A percentile compares a stretch with the other conserved stretches of the same genome.
phyloP scores from a whole-genome alignment of 2,113 vertebrate genomes.

The Ageneiosus marmoratus region DNA sequence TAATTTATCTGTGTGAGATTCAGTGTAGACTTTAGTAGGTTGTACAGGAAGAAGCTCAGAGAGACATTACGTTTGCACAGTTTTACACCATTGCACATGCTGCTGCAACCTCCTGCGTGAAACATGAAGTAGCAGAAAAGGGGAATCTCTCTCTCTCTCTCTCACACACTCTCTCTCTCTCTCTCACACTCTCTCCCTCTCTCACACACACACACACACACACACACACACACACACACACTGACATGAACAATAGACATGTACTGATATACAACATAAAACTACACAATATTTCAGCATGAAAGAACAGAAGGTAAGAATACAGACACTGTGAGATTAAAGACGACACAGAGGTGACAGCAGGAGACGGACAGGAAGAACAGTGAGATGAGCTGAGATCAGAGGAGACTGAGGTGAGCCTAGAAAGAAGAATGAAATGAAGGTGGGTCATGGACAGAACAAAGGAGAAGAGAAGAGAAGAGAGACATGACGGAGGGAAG shows the following conservation, averaged over 20 bases:
- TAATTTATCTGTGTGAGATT: neutral
- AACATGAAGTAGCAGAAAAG: slow-evolving; percentile 24
- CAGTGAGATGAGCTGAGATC: too few relatives aligned
- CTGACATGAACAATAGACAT: too few relatives aligned
- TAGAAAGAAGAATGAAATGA: neutral
- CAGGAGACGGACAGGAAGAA: too few relatives aligned
- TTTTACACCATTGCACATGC: slow-evolving; percentile 32
- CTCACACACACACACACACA: neutral
- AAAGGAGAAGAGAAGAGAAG: too few relatives aligned
- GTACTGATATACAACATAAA: too few relatives aligned
- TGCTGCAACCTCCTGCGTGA: slow-evolving; percentile 26
- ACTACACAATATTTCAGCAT: too few relatives aligned
- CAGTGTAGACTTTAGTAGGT: neutral
- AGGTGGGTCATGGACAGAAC: too few relatives aligned
- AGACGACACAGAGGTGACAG: neutral
- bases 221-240: neutral
- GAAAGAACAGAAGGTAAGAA: neutral
- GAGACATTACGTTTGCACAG: slow-evolving; percentile 43
- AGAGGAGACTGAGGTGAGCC: neutral
- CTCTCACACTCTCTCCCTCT: too few relatives aligned
- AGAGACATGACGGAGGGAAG: too few relatives aligned
- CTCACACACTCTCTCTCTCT: neutral
- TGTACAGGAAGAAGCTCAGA: slow-evolving; percentile 9
- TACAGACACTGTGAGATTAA: too few relatives aligned
- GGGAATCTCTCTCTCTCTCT: neutral